Evolutionary conservation across 2,888 invertebrate species (phyloP).

Genomic region (Frankliniella fusca): DNA sequence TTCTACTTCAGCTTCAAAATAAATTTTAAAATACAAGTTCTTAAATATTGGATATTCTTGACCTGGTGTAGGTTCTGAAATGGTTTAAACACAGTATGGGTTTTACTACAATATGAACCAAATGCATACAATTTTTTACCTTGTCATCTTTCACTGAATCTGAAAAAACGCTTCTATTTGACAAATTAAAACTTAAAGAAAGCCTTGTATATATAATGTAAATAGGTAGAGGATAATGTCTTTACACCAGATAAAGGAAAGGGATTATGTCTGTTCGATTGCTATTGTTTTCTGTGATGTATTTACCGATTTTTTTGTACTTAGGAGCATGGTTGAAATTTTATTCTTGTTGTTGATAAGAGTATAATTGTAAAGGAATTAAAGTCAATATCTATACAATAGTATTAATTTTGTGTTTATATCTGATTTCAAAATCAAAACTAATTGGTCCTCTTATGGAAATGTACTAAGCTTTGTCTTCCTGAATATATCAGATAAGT

Average conservation of each 20-base stretch:
- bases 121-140: too few relatives aligned
- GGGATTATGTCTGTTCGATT: not conserved
- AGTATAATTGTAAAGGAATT: not conserved
- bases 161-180: not conserved
- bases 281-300: constrained; percentile 15
- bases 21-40: not conserved
- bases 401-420: not conserved
- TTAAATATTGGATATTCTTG: not conserved
- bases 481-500: not conserved
- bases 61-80: not conserved
- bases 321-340: not conserved
- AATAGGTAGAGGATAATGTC: not conserved
- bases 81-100: too few relatives aligned
- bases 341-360: not conserved
- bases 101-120: too few relatives aligned
- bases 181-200: not conserved
- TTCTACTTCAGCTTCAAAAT: not conserved
- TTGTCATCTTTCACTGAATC: not conserved
- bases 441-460: not conserved
- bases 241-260: not conserved
- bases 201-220: not conserved
- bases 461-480: not conserved
- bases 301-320: not conserved
- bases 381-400: not conserved
- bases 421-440: not conserved